Evolutionary conservation across 2,113 vertebrate genomes (phyloP), one percentile per base, ranked within the genome.

Genomic region (Corythornis madagascariensis): DNA sequence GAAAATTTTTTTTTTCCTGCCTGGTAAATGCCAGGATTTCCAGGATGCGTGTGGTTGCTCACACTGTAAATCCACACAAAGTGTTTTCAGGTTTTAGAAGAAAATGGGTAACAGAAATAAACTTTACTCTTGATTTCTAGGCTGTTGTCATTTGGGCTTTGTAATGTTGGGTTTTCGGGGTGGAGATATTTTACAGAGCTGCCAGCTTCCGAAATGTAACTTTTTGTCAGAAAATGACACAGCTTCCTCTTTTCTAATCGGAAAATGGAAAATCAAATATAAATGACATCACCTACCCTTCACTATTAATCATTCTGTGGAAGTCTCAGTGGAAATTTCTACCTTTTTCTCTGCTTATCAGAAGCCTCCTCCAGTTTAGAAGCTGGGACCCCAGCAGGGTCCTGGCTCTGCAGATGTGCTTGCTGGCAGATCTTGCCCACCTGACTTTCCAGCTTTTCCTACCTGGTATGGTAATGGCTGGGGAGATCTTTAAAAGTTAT

Each of bases 221-320:
- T 83, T 93, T 67, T 33, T 75, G 40, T 84, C 9, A 53, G 70
- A 93, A 94, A 96, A 84, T 52, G 86, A 86, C 1, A 6, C 57
- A 31, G 73, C 73, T 96, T 96, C 92, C 91, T 90, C 73, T 90
- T 92, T 84, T 75, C 81, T 92, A 92, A 95, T 92, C 89, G 89
- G 55, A 94, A 92, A 92, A 87, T 1, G 48, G 93, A 92, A 95
- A 86, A 93, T 85, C 57, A 89, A 93, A 75, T 70, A 56, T 48
- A 91, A 94, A 87, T 73, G 26, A 94, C 81, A 91, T 84, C 87
- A 76, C 78, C 87, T 81, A 67, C 53, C 31, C 81, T 43, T 77
- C 28, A 48, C 2, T 2, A 94, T 53, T 85, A 95, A 91, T 33
- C 60, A 20, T 88, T 89, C 82, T 77, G 78, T 82, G 82, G 64